phyloP scores from a whole-genome alignment of 64 coral and sea anemone species.

The Porites australiensis region DNA sequence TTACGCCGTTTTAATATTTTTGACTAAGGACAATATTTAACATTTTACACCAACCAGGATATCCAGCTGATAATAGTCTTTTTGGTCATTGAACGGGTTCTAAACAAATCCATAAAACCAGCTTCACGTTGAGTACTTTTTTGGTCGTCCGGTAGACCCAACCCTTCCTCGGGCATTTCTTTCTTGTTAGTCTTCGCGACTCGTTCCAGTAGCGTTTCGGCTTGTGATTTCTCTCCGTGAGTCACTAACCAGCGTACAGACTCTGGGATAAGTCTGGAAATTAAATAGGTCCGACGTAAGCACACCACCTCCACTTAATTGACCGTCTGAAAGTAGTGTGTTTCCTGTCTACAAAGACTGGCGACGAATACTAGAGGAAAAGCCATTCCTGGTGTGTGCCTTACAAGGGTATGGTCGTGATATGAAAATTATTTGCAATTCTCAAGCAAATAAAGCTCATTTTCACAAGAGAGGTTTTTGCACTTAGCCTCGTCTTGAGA shows the following conservation, averaged over 20 bases:
- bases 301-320: too few relatives aligned
- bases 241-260: conserved; percentile 92
- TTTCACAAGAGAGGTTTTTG: too few relatives aligned
- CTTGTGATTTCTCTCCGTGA: conserved; percentile 44
- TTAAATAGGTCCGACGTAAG: background rate
- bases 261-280: conserved; percentile 76
- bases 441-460: too few relatives aligned
- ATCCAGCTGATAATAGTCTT: conserved; percentile 93
- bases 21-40: background rate
- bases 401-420: too few relatives aligned
- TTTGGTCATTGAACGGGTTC: conserved; percentile 77
- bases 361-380: too few relatives aligned
- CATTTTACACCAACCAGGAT: conserved; percentile 66
- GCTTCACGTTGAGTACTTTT: conserved; percentile 36
- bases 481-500: too few relatives aligned
- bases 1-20: background rate
- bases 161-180: conserved; percentile 57
- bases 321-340: too few relatives aligned
- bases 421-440: too few relatives aligned
- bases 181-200: conserved; percentile 89
- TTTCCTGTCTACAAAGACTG: too few relatives aligned
- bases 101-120: conserved; percentile 82
- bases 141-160: conserved; percentile 71
- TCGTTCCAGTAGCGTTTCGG: conserved; percentile 63
- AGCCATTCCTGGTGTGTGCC: too few relatives aligned